Base-by-base conservation (phyloP, 2,113 vertebrate genomes). In the Crocuta crocuta region DNA sequence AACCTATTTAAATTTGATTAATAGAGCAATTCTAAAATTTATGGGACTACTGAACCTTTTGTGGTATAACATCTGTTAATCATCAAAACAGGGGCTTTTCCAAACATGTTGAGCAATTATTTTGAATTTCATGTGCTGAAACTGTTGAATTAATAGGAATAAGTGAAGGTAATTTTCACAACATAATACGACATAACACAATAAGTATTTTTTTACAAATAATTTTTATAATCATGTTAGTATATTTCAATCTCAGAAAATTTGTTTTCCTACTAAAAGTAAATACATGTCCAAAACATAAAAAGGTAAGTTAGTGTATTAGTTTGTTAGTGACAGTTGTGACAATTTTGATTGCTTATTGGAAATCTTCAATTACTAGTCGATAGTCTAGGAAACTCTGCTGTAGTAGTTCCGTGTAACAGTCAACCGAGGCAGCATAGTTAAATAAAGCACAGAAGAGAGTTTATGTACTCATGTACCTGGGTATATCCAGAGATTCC, bases 261-360 rank as follows among this genome's bases (percentile, higher is more conserved):
- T 89, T 96, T 65, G 11, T 82, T 93, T 93, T 79, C 11, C n/a
- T 73, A n/a, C 55, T 86, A 65, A 85, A 85, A 89, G 50, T 78
- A 70, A 80, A 48, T 48, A 15, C 63, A 15, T n/a, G 10, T 94
- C 50, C 4, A 73, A 80, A 85, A 65, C 3, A 21, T 79, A 90
- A 93, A 84, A 90, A 71, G 63, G 0, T 87, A 81, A 31, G 31
- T 89, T 93, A 26, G 11, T 66, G 0, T 26, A 16, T 84, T 84
- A 58, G 70, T 93, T 84, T 83, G 33, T 78, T 70, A 78, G 48
- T 79, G 70, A 84, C 19, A 39, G 5, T 86, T 90, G 43, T 53
- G 23, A 80, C 10, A 55, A 76, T 70, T 90, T 7, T 89, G 74
- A 80, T 91, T 68, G 0, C 15, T 92, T 53, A 81, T 58, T 94